Conservation (phyloP, 1,140 invertebrate genomes). For the Drosophila miranda region DNA sequence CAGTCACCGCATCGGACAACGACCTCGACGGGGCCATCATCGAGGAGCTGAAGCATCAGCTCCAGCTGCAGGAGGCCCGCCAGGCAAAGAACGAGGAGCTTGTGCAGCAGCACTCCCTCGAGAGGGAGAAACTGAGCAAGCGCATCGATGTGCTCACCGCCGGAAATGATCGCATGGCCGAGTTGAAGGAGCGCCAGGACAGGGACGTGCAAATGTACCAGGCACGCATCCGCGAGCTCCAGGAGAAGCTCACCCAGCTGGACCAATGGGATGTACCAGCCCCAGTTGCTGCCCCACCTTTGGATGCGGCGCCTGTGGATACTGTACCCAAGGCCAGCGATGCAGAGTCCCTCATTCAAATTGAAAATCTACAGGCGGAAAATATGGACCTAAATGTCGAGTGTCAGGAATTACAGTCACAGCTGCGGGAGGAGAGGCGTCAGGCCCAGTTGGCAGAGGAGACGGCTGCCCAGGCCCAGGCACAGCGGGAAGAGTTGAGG, state of each 20-base stretch:
- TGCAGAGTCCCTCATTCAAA: conserved; percentile 10
- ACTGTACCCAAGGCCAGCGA: not conserved
- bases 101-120: conserved; percentile 84
- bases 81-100: conserved; percentile 85
- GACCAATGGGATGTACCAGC: conserved; percentile 83
- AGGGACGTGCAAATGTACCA: conserved; percentile 87
- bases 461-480: conserved; percentile 27
- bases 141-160: conserved; percentile 88
- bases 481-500: conserved; percentile 65
- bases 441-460: conserved; percentile 43
- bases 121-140: conserved; percentile 87
- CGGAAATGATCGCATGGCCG: conserved; percentile 89
- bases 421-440: conserved; percentile 85
- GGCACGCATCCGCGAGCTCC: conserved; percentile 86
- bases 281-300: conserved; percentile 5
- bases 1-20: conserved; percentile 62
- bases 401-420: conserved; percentile 88
- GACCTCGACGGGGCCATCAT: conserved; percentile 89
- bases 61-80: conserved; percentile 86
- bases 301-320: not conserved
- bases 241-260: conserved; percentile 85
- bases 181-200: conserved; percentile 91
- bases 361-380: conserved; percentile 59
- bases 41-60: conserved; percentile 88
- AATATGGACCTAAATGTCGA: conserved; percentile 86